Evolutionary conservation across 2,113 vertebrate genomes (phyloP).

Genomic region (Jaculus jaculus): DNA sequence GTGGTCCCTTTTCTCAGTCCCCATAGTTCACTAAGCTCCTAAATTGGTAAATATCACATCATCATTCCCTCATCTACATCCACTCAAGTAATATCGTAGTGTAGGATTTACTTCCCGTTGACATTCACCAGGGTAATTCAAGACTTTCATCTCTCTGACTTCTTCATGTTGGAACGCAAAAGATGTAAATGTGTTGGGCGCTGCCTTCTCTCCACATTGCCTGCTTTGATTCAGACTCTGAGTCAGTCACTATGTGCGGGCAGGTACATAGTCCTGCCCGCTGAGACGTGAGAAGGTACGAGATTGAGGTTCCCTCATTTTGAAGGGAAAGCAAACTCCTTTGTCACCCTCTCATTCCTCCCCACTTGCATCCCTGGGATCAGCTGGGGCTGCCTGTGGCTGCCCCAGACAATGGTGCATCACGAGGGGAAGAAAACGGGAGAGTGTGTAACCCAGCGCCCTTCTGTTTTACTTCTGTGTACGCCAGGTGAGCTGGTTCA

Average conservation of each 20-base stretch:
- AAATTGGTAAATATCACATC: background rate
- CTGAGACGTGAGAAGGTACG: background rate
- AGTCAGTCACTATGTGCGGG: accelerated
- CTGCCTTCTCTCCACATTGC: too few relatives aligned
- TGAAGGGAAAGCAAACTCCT: background rate
- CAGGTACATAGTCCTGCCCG: background rate
- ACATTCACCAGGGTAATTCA: background rate
- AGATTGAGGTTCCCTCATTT: background rate
- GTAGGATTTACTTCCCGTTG: background rate
- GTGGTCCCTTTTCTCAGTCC: background rate
- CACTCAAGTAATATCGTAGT: background rate
- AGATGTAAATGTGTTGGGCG: background rate
- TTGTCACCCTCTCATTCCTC: background rate
- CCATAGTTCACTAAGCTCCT: background rate
- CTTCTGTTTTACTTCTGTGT: background rate
- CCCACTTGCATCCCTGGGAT: background rate
- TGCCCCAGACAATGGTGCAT: background rate
- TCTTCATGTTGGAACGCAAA: background rate
- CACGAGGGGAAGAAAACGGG: background rate
- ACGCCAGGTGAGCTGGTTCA: too few relatives aligned
- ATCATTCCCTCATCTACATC: background rate
- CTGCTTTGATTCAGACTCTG: background rate
- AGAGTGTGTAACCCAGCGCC: background rate
- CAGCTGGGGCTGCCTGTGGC: background rate
- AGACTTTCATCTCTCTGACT: background rate